These are phyloP conservation scores for Paragorgia papillata DNA, from an alignment of 92 coral and sea anemone species.

Conservation along the genomic window DNA sequence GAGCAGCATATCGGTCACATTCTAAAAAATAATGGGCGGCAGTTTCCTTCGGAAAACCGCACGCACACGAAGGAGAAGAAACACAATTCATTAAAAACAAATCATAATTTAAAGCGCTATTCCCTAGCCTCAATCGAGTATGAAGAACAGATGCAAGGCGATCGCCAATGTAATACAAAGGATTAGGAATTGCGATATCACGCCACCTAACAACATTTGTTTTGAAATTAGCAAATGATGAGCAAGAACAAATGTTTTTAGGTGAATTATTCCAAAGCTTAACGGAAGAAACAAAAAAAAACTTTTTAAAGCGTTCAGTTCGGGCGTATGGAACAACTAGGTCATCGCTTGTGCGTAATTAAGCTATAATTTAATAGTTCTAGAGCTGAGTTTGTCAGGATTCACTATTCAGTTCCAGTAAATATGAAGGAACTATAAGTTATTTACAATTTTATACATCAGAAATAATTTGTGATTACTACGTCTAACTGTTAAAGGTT, in stretches of 20 bases:
- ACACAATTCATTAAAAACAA: too few relatives aligned
- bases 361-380: too few relatives aligned
- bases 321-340: neutral
- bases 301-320: too few relatives aligned
- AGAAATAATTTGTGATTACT: neutral
- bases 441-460: constrained; percentile 7
- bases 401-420: too few relatives aligned
- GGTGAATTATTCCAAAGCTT: too few relatives aligned
- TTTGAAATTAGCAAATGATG: neutral
- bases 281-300: too few relatives aligned
- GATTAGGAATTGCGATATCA: neutral
- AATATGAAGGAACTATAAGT: too few relatives aligned
- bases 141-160: neutral
- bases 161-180: constrained; percentile 6
- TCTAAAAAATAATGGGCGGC: neutral
- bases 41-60: too few relatives aligned
- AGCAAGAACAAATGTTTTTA: neutral
- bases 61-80: constrained; percentile 13
- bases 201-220: neutral
- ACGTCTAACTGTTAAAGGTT: neutral
- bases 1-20: constrained; percentile 18
- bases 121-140: neutral
- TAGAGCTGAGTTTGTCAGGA: too few relatives aligned
- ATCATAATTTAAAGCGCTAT: too few relatives aligned
- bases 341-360: neutral